phyloP scores from a whole-genome alignment of 92 coral and sea anemone species.

The Pocillopora grandis region DNA sequence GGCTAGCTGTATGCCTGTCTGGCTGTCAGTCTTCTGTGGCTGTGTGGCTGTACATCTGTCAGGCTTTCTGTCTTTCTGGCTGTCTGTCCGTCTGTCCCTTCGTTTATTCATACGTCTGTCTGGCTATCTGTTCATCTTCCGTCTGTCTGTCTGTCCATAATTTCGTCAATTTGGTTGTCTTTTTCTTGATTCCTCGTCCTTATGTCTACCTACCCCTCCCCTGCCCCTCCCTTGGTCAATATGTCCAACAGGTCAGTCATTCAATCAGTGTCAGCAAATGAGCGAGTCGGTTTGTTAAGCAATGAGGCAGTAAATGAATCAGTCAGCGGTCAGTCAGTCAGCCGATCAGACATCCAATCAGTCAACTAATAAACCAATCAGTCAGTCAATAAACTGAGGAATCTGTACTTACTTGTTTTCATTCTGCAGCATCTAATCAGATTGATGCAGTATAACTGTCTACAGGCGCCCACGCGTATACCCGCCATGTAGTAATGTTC shows the following conservation, averaged over 20 bases:
- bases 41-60: background rate
- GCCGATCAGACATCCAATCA: too few relatives aligned
- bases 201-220: background rate
- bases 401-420: constrained; percentile 4
- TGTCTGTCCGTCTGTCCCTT: too few relatives aligned
- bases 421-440: constrained; percentile 11
- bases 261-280: background rate
- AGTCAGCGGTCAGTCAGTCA: too few relatives aligned
- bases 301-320: background rate
- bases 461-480: background rate
- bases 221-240: background rate
- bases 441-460: constrained; percentile 4
- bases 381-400: background rate
- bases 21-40: background rate
- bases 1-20: background rate
- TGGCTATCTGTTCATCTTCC: background rate
- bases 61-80: too few relatives aligned
- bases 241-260: background rate
- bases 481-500: background rate
- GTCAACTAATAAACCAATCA: background rate
- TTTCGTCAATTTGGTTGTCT: too few relatives aligned
- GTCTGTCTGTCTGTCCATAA: background rate
- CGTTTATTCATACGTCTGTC: background rate
- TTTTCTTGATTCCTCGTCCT: background rate
- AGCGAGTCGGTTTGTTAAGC: background rate